Evolutionary conservation across 1,140 invertebrate species (phyloP).

Genomic region (Gryon sp.): DNA sequence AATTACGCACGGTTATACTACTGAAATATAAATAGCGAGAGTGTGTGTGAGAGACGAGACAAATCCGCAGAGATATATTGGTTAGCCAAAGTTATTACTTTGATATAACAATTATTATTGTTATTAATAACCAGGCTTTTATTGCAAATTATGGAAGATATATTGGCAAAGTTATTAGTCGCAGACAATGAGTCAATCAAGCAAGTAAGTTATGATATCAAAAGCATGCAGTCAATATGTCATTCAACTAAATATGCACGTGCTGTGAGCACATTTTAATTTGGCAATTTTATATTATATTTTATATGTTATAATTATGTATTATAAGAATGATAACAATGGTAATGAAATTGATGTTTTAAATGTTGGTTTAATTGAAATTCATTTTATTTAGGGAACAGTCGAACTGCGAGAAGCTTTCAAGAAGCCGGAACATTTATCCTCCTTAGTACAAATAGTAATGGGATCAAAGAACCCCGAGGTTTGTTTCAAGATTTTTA

Average conservation of each 20-base stretch:
- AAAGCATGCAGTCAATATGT: too few species aligned
- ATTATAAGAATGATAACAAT: too few species aligned
- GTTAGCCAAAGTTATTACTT: too few species aligned
- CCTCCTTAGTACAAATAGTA: conserved; percentile 81
- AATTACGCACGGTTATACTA: too few species aligned
- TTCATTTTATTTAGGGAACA: conserved; percentile 80
- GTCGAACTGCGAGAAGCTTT: conserved; percentile 83
- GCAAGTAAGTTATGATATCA: conserved; percentile 80
- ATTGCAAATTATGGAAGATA: conserved; percentile 80
- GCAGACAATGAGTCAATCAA: conserved; percentile 79
- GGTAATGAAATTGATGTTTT: conserved; percentile 27
- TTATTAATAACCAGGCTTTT: too few species aligned
- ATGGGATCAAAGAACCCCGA: conserved; percentile 80
- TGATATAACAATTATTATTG: too few species aligned
- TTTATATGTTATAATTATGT: too few species aligned
- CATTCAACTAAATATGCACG: conserved; percentile 42
- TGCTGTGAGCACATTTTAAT: conserved; percentile 43
- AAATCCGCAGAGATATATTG: too few species aligned
- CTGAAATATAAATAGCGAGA: too few species aligned
- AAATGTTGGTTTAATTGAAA: conserved; percentile 32
- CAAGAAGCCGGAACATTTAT: conserved; percentile 82
- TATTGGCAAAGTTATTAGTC: conserved; percentile 79
- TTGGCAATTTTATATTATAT: background rate
- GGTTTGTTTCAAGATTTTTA: conserved; percentile 72
- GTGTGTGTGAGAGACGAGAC: too few species aligned